Evolutionary conservation across 2,888 invertebrate genomes (phyloP).

Genomic region (Spatulosminthurus flaviceps): DNA sequence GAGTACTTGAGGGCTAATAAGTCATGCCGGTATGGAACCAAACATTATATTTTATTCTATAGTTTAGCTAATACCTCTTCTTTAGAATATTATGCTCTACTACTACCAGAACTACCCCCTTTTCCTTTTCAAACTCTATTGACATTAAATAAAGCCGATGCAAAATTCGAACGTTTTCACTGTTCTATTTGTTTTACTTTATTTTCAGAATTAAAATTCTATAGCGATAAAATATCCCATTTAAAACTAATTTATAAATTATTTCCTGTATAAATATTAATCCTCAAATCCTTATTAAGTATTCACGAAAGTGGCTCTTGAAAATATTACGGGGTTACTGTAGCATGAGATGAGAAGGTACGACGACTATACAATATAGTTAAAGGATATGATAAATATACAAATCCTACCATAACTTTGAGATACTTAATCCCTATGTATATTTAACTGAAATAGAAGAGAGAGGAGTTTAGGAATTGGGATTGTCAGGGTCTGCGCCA

Average conservation of each 20-base stretch:
- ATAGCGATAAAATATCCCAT: background rate
- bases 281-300: background rate
- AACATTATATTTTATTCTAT: slow-evolving; percentile 18
- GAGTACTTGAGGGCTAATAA: slow-evolving; percentile 22
- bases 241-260: background rate
- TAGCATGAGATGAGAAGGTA: too few species aligned
- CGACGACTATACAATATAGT: too few species aligned
- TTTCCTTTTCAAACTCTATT: background rate
- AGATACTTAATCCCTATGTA: too few species aligned
- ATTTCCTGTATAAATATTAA: slow-evolving; percentile 11
- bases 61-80: background rate
- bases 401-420: too few species aligned
- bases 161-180: too few species aligned
- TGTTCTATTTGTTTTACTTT: background rate
- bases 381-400: too few species aligned
- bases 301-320: too few species aligned
- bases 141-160: too few species aligned
- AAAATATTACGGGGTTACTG: too few species aligned
- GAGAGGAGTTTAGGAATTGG: too few species aligned
- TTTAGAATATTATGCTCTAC: background rate
- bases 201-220: background rate
- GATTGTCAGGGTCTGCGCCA: too few species aligned
- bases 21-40: background rate
- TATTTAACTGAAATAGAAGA: too few species aligned
- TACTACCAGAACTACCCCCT: background rate